phyloP scores from a whole-genome alignment of 2,113 vertebrate species.

The Xenopus borealis region DNA sequence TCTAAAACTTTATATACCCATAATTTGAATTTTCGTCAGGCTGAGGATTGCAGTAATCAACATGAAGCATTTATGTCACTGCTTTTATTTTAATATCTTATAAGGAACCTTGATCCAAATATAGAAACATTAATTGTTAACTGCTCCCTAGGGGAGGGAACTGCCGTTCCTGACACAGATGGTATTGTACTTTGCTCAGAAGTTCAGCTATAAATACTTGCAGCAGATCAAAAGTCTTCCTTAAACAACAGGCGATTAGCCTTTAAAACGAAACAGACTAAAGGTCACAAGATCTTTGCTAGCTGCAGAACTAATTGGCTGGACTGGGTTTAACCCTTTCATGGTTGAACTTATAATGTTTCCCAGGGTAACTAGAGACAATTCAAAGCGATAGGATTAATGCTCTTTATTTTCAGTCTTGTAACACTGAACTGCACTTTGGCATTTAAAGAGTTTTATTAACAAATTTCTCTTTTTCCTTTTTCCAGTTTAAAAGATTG shows the following conservation, averaged over 20 bases:
- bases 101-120: not conserved
- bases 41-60: too few relatives aligned
- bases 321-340: not conserved
- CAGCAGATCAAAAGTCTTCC: not conserved
- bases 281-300: constrained; percentile 1
- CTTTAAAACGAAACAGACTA: not conserved
- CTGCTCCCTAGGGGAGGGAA: not conserved
- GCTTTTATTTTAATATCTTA: too few relatives aligned
- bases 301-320: not conserved
- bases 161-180: not conserved
- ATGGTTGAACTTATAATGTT: not conserved
- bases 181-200: constrained; percentile 3
- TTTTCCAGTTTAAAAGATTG: constrained; percentile 67
- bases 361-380: not conserved
- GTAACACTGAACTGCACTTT: not conserved
- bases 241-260: not conserved
- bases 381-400: not conserved
- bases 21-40: too few relatives aligned
- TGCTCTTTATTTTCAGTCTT: not conserved
- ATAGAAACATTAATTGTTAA: constrained; percentile 2
- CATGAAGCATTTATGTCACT: too few relatives aligned
- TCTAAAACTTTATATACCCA: too few relatives aligned
- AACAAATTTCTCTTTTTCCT: not conserved
- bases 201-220: constrained; percentile 6
- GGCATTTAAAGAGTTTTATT: not conserved